Evolutionary conservation across 2,113 vertebrate genomes (phyloP).

Genomic region (Aegithalos caudatus): DNA sequence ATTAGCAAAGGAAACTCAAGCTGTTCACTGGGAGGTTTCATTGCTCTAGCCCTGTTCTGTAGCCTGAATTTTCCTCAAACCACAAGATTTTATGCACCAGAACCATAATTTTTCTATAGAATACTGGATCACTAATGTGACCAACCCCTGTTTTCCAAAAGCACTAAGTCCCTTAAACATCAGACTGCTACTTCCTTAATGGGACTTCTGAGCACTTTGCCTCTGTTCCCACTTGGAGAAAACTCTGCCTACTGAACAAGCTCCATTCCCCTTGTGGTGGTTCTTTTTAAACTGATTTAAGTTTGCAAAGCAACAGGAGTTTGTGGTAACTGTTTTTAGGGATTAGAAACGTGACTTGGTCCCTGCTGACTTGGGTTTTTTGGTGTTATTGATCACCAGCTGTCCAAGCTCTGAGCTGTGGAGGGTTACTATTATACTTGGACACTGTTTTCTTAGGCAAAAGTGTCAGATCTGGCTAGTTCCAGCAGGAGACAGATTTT

Average conservation of each 20-base stretch:
- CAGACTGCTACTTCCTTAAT: neutral
- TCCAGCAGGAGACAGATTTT: conserved; percentile 1
- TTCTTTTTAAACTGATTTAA: neutral
- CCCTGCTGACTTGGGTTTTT: neutral
- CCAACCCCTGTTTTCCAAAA: neutral
- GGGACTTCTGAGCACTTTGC: neutral
- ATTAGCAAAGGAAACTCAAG: neutral
- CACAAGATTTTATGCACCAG: neutral
- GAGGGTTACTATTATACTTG: neutral
- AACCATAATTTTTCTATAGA: neutral
- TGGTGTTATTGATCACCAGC: neutral
- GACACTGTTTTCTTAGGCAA: neutral
- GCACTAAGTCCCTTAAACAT: neutral
- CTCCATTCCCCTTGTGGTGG: neutral
- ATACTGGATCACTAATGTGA: neutral
- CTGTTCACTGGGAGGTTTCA: neutral
- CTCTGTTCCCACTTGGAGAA: neutral
- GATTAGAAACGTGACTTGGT: neutral
- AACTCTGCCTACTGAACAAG: neutral
- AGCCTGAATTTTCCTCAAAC: neutral
- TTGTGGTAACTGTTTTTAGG: neutral
- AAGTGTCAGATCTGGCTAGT: neutral
- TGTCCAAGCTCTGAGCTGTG: neutral
- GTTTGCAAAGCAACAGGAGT: neutral
- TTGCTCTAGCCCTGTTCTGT: neutral